Percentiles rank a stretch among this genome's conserved stretches.
Conservation (phyloP, 2,888 invertebrate genomes). For the Euclidia mi region DNA sequence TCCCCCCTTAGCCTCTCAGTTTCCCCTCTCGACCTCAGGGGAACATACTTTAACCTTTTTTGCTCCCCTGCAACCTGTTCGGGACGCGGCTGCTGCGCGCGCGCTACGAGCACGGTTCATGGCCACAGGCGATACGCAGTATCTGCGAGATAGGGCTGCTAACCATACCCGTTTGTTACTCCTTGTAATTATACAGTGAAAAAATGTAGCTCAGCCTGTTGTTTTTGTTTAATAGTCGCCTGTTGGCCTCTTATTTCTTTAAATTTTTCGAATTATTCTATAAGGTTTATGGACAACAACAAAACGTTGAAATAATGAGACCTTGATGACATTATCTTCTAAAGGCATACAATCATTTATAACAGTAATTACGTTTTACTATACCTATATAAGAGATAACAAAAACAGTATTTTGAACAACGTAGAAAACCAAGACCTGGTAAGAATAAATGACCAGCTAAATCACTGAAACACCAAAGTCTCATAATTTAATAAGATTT, state of each 20-base stretch:
- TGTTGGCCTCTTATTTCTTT: background rate
- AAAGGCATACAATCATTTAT: too few relatives aligned
- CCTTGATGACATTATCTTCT: too few relatives aligned
- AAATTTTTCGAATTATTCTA: background rate
- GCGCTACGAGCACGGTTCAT: conserved; percentile 86
- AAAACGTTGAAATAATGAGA: too few relatives aligned
- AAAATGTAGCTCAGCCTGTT: conserved; percentile 37
- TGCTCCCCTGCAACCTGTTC: conserved; percentile 88
- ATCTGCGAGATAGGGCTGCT: conserved; percentile 67
- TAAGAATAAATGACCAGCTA: too few relatives aligned
- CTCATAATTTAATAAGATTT: too few relatives aligned
- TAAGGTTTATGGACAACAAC: too few relatives aligned
- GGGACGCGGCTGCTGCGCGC: conserved; percentile 83
- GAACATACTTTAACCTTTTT: conserved; percentile 89
- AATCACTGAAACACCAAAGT: too few relatives aligned
- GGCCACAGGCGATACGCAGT: conserved; percentile 86
- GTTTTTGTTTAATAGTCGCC: conserved; percentile 16
- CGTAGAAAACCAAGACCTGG: too few relatives aligned
- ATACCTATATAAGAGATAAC: too few relatives aligned
- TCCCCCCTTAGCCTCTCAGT: conserved; percentile 50
- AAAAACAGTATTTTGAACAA: too few relatives aligned
- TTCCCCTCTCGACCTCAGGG: conserved; percentile 62
- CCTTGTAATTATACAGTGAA: conserved; percentile 49
- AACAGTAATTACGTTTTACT: too few relatives aligned
- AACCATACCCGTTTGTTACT: conserved; percentile 48